These are phyloP conservation scores for Porites australiensis DNA, from an alignment of 64 coral and sea anemone species.

Conservation along the genomic window DNA sequence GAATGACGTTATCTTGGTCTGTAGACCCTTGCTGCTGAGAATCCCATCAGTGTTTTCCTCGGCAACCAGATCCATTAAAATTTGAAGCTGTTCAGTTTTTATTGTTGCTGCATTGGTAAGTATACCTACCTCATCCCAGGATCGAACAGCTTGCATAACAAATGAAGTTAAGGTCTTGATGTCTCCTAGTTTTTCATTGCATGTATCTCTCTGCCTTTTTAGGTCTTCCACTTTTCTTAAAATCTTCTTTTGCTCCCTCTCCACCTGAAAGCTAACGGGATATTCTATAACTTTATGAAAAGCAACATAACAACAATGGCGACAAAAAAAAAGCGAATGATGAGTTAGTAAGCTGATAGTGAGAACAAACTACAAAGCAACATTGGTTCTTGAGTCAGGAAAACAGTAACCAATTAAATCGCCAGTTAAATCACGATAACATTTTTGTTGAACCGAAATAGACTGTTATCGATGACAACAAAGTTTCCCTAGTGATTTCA, in stretches of 20 bases:
- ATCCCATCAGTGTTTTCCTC: conserved; percentile 32
- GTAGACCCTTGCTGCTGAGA: not conserved
- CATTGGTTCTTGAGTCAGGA: no score
- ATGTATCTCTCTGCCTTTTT: not conserved
- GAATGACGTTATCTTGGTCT: not conserved
- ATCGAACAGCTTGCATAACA: conserved; percentile 9
- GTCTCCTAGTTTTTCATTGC: conserved; percentile 13
- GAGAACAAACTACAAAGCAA: no score
- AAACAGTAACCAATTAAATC: no score
- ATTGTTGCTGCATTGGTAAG: conserved; percentile 2
- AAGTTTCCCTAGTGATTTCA: no score
- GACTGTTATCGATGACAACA: no score
- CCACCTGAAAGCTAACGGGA: not conserved
- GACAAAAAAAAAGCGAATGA: no score
- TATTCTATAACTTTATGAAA: no score
- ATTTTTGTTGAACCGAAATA: no score
- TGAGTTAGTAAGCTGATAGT: no score
- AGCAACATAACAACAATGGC: no score
- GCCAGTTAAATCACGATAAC: no score
- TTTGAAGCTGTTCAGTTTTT: conserved; percentile 20
- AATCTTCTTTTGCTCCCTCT: not conserved
- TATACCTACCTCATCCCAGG: not conserved
- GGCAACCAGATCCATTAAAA: not conserved
- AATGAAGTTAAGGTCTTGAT: conserved; percentile 7
- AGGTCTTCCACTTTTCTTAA: not conserved